These are phyloP conservation scores for Cydia pomonella DNA, from an alignment of 1,140 invertebrate species.

Conservation along the genomic window DNA sequence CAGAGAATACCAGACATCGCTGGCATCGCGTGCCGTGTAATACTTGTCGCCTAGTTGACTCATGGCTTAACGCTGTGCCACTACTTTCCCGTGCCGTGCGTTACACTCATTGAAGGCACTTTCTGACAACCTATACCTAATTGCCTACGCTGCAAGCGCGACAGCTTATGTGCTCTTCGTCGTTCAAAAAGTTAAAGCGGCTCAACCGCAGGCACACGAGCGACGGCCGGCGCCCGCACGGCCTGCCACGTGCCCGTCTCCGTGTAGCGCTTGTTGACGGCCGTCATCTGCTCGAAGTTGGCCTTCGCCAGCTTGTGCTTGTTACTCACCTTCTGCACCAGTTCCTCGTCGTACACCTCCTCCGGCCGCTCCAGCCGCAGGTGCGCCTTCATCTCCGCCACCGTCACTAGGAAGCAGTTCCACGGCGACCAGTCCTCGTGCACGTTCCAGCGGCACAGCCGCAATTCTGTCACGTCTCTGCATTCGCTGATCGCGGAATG, in stretches of 20 bases:
- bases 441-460: conserved; percentile 82
- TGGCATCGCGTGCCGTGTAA: not conserved
- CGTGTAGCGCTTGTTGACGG: conserved; percentile 66
- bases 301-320: conserved; percentile 75
- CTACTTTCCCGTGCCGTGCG: not conserved
- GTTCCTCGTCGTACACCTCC: conserved; percentile 80
- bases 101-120: not conserved
- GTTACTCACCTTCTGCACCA: conserved; percentile 70
- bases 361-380: conserved; percentile 77
- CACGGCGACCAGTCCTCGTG: conserved; percentile 85
- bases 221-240: conserved; percentile 59
- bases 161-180: not conserved
- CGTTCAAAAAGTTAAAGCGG: conserved; percentile 11
- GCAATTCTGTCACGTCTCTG: conserved; percentile 81
- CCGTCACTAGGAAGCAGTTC: conserved; percentile 86
- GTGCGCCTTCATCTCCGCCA: conserved; percentile 84
- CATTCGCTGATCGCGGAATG: conserved; percentile 84
- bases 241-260: conserved; percentile 67
- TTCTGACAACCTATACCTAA: not conserved
- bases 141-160: not conserved
- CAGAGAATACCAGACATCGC: too few relatives aligned
- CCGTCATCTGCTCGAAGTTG: conserved; percentile 70
- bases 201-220: conserved; percentile 58
- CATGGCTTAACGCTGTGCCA: not conserved
- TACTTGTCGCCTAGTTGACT: not conserved